Conservation (phyloP, 2,113 vertebrate genomes). For the Columba janthina region DNA sequence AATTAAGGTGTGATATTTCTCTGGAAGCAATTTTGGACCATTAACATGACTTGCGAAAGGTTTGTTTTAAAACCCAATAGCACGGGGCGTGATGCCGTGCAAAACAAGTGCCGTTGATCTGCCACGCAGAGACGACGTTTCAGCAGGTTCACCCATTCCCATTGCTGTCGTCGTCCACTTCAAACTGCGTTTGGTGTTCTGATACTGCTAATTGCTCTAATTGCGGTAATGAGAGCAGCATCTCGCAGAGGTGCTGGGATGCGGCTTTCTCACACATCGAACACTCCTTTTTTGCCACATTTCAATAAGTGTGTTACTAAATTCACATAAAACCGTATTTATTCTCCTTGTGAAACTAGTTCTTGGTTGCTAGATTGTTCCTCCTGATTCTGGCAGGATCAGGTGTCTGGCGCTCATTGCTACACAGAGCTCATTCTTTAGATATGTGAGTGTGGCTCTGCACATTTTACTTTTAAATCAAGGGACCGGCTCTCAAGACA, state of each 20-base stretch:
- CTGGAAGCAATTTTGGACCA: background rate
- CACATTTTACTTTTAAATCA: constrained; percentile 21
- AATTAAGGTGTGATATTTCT: background rate
- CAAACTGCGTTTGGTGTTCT: background rate
- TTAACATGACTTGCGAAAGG: background rate
- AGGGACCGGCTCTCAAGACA: background rate
- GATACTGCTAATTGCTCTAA: background rate
- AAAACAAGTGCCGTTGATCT: background rate
- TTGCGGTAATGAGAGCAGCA: background rate
- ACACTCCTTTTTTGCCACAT: background rate
- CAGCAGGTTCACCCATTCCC: background rate
- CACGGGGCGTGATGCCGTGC: background rate
- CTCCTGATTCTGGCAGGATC: constrained; percentile 2
- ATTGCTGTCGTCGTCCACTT: background rate
- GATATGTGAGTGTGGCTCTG: background rate
- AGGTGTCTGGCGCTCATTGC: background rate
- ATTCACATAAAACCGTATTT: background rate
- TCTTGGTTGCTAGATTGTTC: constrained; percentile 26
- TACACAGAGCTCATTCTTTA: background rate
- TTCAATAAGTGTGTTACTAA: background rate
- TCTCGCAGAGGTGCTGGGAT: accelerated
- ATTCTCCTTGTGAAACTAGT: background rate
- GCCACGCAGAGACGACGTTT: background rate
- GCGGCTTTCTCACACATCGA: accelerated
- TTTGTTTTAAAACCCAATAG: background rate